Evolutionary conservation across 2,113 vertebrate species (phyloP), one percentile per base, ranked within the genome.

Genomic region (Rhinoptilus africanus): DNA sequence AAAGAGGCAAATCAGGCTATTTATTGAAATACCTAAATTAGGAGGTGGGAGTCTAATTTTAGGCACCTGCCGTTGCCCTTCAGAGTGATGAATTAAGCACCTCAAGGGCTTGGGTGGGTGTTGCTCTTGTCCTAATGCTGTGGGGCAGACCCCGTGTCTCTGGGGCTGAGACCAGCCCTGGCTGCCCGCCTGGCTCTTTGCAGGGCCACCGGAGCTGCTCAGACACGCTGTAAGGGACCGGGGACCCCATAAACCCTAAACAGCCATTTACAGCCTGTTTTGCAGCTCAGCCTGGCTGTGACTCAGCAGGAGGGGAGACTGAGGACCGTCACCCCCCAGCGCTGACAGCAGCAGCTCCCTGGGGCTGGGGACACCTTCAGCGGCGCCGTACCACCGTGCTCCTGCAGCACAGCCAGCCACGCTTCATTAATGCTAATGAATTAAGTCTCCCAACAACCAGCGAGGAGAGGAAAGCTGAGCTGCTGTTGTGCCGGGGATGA

Each of bases 21-120:
- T 91, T 91, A 80, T 43, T 88, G 72, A 84, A 84, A 23, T 62
- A n/a, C 68, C 88, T 92, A 71, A 92, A 91, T 83, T 91, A 91
- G 73, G 51, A 95, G 72, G 83, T 83, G 76, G 75, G 45, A 88
- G 28, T 74, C 64, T 93, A 88, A 96, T 93, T 93, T 91, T 84
- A 92, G 86, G 76, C 34, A 68, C 72, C 22, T n/a, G 63, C 45
- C 7, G 2, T 17, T 94, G 92, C 30, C 62, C 78, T 93, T 95
- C 80, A 82, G 71, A 28, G 34, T 1, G 30, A 56, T 41, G 63
- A 73, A 85, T 90, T 85, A 47, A 93, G 78, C 66, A 35, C 67
- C 30, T 32, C 24, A 5, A 76, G 80, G 43, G 63, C 54, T 94
- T 71, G 37, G 45, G 53, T 12, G 32, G 19, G 14, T 14, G 6